Base-by-base conservation (phyloP, 1,140 invertebrate species). In the Lepidurus arcticus region DNA sequence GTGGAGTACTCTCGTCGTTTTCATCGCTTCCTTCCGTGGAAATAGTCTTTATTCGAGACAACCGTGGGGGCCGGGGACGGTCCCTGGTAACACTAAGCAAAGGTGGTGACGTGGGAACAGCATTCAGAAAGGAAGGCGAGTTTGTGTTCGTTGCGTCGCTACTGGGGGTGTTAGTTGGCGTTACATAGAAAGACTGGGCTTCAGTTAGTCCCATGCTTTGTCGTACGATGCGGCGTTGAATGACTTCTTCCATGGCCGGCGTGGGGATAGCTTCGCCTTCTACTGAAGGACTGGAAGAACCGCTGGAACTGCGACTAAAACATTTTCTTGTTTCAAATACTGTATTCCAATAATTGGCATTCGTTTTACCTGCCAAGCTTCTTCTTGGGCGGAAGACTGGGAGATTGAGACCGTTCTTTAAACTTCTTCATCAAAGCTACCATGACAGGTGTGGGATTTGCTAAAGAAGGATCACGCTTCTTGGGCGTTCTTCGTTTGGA, bases 181-280 rank as follows among this genome's bases (percentile, higher is more conserved):
- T 65, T 65, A 65, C n/a, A 21, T 65, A 65, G 53, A 65, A 65
- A 9, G 53, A 65, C 53, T 65, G 53, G 21, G 53, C 53, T 65
- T 21, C 53, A 21, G 53, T 65, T 65, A 65, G 16, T 13, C 53
- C 76, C 44, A 76, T 44, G n/a, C 76, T 76, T 24, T 44, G 45
- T 42, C 76, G 76, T 10, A 42, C 44, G 26, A 65, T 65, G 16
- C 76, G 45, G 11, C 45, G 44, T 13, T 65, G 45, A 24, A 76
- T 76, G 8, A 76, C 76, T 34, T 76, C 76, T 45, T 76, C 76
- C 76, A 76, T 76, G 3, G 76, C 76, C 34, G 76, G 76, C 10
- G 76, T 76, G 10, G 65, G 45, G 8, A 65, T 76, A 65, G 16
- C 53, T 7, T 21, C 53, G 13, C 53, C 53, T 65, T 65, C 53